Evolutionary conservation across 2,113 vertebrate genomes (phyloP).

Genomic region (Brachypodius melanocephalos): DNA sequence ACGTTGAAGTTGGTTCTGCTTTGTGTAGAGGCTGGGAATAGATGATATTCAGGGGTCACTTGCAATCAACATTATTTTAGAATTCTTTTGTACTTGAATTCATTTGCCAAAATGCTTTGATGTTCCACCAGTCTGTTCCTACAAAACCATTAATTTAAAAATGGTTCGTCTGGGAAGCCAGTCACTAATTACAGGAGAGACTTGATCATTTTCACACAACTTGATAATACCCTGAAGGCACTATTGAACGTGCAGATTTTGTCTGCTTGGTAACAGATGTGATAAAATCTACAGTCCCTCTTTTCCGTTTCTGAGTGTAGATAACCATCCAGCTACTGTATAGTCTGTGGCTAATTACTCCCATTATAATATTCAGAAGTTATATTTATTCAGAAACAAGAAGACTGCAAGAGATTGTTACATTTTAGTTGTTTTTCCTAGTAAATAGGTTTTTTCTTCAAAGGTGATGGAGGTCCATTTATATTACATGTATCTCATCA

Average conservation of each 20-base stretch:
- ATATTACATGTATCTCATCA: neutral
- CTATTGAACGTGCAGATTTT: neutral
- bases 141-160: neutral
- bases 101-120: neutral
- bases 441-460: neutral
- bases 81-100: neutral
- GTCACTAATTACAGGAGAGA: neutral
- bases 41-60: neutral
- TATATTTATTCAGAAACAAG: neutral
- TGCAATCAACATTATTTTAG: neutral
- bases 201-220: neutral
- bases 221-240: neutral
- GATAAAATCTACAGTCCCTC: neutral
- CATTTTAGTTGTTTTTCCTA: neutral
- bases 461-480: neutral
- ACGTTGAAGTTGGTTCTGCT: neutral
- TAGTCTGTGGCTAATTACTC: neutral
- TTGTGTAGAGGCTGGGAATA: neutral
- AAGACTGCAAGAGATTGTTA: neutral
- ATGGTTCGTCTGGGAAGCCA: neutral
- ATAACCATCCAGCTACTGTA: neutral
- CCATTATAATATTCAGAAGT: neutral
- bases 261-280: neutral
- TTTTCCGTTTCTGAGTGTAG: neutral
- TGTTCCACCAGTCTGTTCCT: neutral